These are phyloP conservation scores for Aspidoscelis tigris DNA, from an alignment of 2,113 vertebrate genomes.

Conservation along the genomic window DNA sequence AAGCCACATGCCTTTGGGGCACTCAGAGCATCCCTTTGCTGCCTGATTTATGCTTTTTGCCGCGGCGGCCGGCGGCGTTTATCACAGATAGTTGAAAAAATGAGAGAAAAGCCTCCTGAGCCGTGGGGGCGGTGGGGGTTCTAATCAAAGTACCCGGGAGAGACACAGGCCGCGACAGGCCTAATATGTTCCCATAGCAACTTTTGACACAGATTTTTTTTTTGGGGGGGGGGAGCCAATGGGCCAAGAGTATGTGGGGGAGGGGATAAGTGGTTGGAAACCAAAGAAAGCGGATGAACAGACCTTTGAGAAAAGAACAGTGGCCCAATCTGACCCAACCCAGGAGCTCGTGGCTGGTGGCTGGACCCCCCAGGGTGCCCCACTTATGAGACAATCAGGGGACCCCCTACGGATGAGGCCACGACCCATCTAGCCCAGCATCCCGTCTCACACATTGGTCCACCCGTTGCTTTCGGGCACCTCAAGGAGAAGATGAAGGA, in stretches of 20 bases:
- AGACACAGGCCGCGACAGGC: constrained; percentile 3
- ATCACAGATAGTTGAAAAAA: background rate
- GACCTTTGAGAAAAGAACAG: background rate
- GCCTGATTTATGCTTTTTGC: constrained; percentile 18
- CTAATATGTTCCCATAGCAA: constrained; percentile 39
- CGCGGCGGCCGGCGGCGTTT: background rate
- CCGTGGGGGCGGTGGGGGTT: background rate
- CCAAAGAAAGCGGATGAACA: no score
- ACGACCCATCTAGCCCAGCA: no score
- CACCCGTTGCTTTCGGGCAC: no score
- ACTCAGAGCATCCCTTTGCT: background rate
- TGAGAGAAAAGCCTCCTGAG: background rate
- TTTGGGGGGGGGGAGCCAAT: no score
- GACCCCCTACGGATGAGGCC: no score
- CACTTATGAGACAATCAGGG: no score
- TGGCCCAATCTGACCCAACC: background rate
- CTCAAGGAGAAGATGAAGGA: no score
- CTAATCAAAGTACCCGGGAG: constrained; percentile 29
- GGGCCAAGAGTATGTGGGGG: background rate
- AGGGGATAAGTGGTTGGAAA: background rate
- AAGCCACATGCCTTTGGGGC: background rate
- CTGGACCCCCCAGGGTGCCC: no score
- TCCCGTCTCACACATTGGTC: no score
- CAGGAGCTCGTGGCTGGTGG: no score
- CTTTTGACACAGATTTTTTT: constrained; percentile 2